A percentile compares a stretch with the other conserved stretches of the same genome.
These are phyloP conservation scores for Psammodynastes pulverulentus DNA, from an alignment of 2,113 vertebrate species.

Conservation along the genomic window DNA sequence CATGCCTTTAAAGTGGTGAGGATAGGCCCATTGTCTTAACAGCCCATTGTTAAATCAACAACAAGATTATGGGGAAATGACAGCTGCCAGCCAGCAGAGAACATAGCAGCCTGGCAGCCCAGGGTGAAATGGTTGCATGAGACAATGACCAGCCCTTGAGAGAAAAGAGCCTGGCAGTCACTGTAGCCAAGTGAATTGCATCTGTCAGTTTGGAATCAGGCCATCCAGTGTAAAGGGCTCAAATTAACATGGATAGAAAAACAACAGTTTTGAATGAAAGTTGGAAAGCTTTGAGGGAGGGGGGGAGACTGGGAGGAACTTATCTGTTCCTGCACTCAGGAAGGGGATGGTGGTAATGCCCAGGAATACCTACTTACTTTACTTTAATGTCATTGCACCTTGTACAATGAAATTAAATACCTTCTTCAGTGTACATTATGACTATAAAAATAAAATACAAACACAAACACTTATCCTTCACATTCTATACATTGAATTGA, in stretches of 20 bases:
- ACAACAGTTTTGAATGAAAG: neutral
- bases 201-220: neutral
- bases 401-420: too few relatives aligned
- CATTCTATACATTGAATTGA: too few relatives aligned
- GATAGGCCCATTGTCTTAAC: neutral
- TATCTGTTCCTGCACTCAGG: neutral
- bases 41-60: neutral
- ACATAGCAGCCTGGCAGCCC: neutral
- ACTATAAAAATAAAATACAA: too few relatives aligned
- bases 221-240: neutral
- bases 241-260: neutral
- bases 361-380: neutral
- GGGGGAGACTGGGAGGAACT: neutral
- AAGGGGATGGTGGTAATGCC: neutral
- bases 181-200: neutral
- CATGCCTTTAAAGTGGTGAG: neutral
- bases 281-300: neutral
- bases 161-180: neutral
- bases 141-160: neutral
- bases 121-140: neutral
- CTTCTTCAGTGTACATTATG: too few relatives aligned
- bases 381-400: too few relatives aligned
- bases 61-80: neutral
- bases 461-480: too few relatives aligned
- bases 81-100: neutral